Percentiles rank a stretch among this genome's conserved stretches.
phyloP scores from a whole-genome alignment of 2,888 invertebrate species.

The Oscheius sp. region DNA sequence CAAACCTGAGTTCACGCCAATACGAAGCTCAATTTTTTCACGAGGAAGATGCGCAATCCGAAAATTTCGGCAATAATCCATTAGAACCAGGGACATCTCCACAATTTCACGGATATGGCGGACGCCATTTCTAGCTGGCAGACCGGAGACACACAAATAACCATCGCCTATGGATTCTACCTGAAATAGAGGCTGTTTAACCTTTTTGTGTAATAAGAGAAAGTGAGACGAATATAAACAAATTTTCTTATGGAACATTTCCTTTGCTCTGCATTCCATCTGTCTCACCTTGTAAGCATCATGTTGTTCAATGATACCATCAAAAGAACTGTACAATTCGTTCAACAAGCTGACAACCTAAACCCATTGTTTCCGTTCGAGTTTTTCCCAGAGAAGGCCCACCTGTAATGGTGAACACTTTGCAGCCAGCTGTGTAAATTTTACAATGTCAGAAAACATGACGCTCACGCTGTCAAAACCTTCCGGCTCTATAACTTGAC shows the following conservation, averaged over 20 bases:
- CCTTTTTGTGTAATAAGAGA: background rate
- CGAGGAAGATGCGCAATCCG: slow-evolving; percentile 65
- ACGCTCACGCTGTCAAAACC: slow-evolving; percentile 68
- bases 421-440: slow-evolving; percentile 67
- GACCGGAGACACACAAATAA: slow-evolving; percentile 54
- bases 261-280: too few species aligned
- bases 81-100: slow-evolving; percentile 62
- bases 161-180: slow-evolving; percentile 61
- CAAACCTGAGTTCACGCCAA: slow-evolving; percentile 64
- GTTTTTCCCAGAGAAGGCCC: background rate
- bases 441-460: slow-evolving; percentile 70
- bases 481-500: slow-evolving; percentile 69
- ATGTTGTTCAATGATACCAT: slow-evolving; percentile 65
- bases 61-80: slow-evolving; percentile 55
- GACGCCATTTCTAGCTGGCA: slow-evolving; percentile 51
- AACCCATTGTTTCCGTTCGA: background rate
- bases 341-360: slow-evolving; percentile 64
- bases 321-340: slow-evolving; percentile 67
- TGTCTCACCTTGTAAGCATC: slow-evolving; percentile 65
- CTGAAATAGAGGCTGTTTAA: slow-evolving; percentile 32
- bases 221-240: too few species aligned
- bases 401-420: slow-evolving; percentile 69
- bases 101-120: slow-evolving; percentile 59
- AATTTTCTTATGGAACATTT: too few species aligned
- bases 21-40: slow-evolving; percentile 65